phyloP scores from a whole-genome alignment of 1,140 invertebrate genomes.

The Nasonia vitripennis region DNA sequence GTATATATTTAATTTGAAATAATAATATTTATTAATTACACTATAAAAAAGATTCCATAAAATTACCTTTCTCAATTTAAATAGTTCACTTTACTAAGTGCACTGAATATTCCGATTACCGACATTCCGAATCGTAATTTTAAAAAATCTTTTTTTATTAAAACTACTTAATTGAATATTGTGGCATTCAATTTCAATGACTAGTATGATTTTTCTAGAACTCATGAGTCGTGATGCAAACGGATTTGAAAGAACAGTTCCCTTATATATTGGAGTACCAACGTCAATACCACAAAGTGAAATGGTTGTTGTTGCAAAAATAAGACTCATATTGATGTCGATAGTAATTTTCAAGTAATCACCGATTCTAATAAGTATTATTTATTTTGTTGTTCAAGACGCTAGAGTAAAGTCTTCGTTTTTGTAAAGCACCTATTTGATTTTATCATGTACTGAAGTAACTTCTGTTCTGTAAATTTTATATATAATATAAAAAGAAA shows the following conservation, averaged over 20 bases:
- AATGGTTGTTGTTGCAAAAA: constrained; percentile 42
- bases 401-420: constrained; percentile 43
- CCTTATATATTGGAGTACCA: constrained; percentile 29
- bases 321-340: constrained; percentile 55
- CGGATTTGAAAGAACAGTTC: constrained; percentile 49
- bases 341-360: constrained; percentile 48
- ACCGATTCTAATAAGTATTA: constrained; percentile 51
- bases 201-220: constrained; percentile 29
- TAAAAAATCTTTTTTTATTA: too few species aligned
- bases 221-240: constrained; percentile 34
- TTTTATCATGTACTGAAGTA: constrained; percentile 38
- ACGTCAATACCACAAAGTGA: constrained; percentile 46
- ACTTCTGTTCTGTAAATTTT: constrained; percentile 49
- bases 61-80: neutral
- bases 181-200: neutral
- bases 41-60: neutral
- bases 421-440: constrained; percentile 35
- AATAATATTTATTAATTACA: neutral
- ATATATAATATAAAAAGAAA: constrained; percentile 33
- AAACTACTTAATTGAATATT: too few species aligned
- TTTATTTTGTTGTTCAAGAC: constrained; percentile 50
- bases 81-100: too few species aligned
- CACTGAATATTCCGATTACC: too few species aligned
- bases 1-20: neutral
- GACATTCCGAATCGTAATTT: too few species aligned